Evolutionary conservation across 1,140 invertebrate genomes (phyloP), one percentile per base, ranked within the genome.

Genomic region (Ylistrum balloti): DNA sequence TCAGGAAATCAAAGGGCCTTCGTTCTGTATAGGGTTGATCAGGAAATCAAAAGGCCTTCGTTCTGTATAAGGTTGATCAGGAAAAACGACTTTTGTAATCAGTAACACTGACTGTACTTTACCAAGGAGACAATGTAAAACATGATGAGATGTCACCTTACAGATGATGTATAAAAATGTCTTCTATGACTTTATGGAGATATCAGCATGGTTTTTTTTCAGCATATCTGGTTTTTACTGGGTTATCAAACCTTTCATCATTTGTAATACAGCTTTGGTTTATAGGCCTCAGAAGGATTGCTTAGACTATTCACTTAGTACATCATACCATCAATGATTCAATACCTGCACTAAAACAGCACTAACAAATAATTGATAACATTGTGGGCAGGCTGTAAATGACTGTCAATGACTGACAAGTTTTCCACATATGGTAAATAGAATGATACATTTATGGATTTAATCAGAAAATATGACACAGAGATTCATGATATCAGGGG

Each of bases 351-450:
- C 22, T 74, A 74, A 74, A 74, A n/a, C 56, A 74, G 56, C 56
- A 28, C 22, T 74, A 74, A 74, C n/a, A 74, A 74, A 74, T 74
- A 74, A 74, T 74, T 74, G 56, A 74, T 74, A 74, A 17, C n/a
- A 28, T 74, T 74, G 56, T 74, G 17, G 9, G 5, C 22, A 0
- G 28, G 56, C 56, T n/a, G 28, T 74, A 74, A n/a, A 74, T 74
- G 2, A 28, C 5, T n/a, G 56, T n/a, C 5, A 7, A 28, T 1
- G n/a, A n/a, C 22, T 28, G n/a, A 5, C 56, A 74, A 74, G n/a
- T 3, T n/a, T 74, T n/a, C 22, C 5, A 74, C 28, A 74, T 28
- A 74, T 11, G 5, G 56, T 74, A 28, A 74, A 17, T 3, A 9
- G 9, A 74, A 28, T 1, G 22, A 3, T 28, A 74, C 22, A 74